Conservation (phyloP, 2,888 invertebrate species). For the Mesochorus sp. region DNA sequence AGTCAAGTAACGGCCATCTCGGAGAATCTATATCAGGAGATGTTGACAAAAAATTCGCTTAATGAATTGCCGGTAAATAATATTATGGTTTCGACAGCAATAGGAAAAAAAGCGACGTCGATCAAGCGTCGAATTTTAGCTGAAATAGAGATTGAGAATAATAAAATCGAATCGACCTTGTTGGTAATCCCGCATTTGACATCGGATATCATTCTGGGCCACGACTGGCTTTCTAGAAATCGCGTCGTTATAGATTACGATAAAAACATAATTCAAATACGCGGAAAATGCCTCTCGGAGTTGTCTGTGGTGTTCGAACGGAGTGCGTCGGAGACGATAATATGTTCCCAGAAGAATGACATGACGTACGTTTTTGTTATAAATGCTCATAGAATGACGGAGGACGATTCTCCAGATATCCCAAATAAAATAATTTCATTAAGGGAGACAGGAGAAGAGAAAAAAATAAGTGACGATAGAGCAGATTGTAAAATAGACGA, state of each 20-base stretch:
- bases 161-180: not conserved
- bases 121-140: not conserved
- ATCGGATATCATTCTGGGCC: not conserved
- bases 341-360: slow-evolving; percentile 8
- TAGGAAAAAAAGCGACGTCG: not conserved
- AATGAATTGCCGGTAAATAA: not conserved
- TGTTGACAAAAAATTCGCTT: too few species aligned
- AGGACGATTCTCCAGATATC: not conserved
- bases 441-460: not conserved
- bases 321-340: slow-evolving; percentile 1
- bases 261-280: too few species aligned
- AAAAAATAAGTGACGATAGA: too few species aligned
- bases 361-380: not conserved
- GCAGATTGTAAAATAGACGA: too few species aligned
- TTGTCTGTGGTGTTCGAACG: slow-evolving; percentile 25
- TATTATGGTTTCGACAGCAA: not conserved
- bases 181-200: not conserved
- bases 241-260: not conserved
- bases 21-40: not conserved
- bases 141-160: not conserved
- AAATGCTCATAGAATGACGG: too few species aligned
- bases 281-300: too few species aligned
- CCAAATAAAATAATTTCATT: not conserved
- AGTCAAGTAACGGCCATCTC: not conserved
- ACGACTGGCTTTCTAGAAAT: not conserved